Evolutionary conservation across 2,797 vertebrate genomes (phyloP).

Genomic region (Peromyscus eremicus): DNA sequence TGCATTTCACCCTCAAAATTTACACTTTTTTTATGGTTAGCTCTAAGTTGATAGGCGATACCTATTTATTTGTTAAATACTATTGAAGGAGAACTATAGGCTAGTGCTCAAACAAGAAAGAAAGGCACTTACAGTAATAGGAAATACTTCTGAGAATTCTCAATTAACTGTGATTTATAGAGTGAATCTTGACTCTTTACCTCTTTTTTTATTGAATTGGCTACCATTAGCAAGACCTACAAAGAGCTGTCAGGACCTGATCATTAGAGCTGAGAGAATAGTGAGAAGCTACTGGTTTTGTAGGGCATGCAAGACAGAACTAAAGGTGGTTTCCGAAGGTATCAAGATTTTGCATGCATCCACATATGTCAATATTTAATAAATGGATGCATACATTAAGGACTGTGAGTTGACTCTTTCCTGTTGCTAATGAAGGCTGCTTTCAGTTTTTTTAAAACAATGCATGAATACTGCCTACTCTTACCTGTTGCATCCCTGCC

Average conservation of each 20-base stretch:
- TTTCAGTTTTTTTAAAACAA: neutral
- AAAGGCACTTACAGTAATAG: neutral
- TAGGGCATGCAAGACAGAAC: neutral
- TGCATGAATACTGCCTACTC: too few species aligned
- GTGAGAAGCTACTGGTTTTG: fast-evolving
- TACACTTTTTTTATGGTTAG: neutral
- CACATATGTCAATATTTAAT: neutral
- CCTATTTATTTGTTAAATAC: neutral
- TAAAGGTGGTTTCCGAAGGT: neutral
- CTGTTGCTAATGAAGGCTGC: neutral
- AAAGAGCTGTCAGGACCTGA: fast-evolving
- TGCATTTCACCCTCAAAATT: neutral
- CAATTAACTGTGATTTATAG: neutral
- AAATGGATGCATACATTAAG: neutral
- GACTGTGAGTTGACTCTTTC: neutral
- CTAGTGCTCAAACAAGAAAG: neutral
- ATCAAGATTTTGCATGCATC: neutral
- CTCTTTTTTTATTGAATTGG: neutral
- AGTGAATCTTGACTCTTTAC: neutral
- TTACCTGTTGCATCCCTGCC: neutral
- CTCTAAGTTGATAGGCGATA: neutral
- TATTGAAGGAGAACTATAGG: neutral
- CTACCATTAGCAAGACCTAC: neutral
- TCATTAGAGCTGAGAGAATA: neutral
- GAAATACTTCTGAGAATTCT: neutral